Evolutionary conservation across 1,140 invertebrate species (phyloP), one percentile per base, ranked within the genome.

Genomic region (Heliothis virescens): DNA sequence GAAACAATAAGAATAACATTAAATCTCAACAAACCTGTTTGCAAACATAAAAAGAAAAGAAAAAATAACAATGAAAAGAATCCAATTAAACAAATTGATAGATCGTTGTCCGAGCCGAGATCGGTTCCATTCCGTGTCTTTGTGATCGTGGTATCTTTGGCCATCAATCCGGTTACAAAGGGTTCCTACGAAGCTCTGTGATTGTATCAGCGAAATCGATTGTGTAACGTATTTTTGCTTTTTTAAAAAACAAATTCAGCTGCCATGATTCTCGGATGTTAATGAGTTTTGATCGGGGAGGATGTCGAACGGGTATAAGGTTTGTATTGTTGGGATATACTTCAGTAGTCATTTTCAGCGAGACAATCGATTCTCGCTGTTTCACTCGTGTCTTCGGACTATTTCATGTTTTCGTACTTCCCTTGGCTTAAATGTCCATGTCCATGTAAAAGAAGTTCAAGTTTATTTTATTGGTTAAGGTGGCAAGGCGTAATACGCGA

Each of bases 1-100:
- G 5, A 59, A 47, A 57, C 21, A 76, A 63, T 85, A 90, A 77
- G 82, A 87, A 88, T 79, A 90, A 88, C 86, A 91, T 90, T 90
- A 88, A 91, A 89, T 86, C 89, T 90, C 89, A 89, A 89, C 88
- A 85, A 85, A 72, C 67, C 75, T 85, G 87, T 87, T 86, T 86
- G 82, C 84, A 82, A 90, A 88, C 85, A 79, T 47, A 83, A 72
- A 63, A 57, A 81, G 85, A 85, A 88, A 85, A 84, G 86, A 48
- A 41, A 63, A 48, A 65, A 86, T 78, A 59, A 84, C 85, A 90
- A 90, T 91, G 88, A 84, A 89, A 90, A 88, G 90, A 91, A 90
- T 92, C 86, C 90, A 91, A 92, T 92, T 92, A 92, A 92, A 92
- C 90, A 91, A 92, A 92, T 92, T 92, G 90, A 91, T 91, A 90